Conservation (phyloP, 2,888 invertebrate genomes). For the Cylloceria caligata region DNA sequence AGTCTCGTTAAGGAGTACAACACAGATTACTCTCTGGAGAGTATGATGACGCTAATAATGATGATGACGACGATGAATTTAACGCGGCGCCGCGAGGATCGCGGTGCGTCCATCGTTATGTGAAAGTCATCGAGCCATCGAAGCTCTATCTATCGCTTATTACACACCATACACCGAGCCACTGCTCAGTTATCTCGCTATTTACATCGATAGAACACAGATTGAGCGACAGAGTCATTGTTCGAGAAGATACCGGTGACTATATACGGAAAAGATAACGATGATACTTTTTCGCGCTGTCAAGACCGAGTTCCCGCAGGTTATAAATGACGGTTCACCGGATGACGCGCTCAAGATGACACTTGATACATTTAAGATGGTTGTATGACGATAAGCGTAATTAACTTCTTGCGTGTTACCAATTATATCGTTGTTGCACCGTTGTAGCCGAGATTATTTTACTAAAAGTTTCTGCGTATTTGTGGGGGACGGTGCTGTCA, state of each 20-base stretch:
- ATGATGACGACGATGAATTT: constrained; percentile 53
- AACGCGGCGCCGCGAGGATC: constrained; percentile 43
- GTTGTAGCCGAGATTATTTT: constrained; percentile 16
- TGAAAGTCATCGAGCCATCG: constrained; percentile 55
- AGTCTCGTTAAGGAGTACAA: constrained; percentile 45
- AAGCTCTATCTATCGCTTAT: constrained; percentile 56
- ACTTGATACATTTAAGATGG: constrained; percentile 42
- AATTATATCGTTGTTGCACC: constrained; percentile 26
- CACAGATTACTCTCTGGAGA: constrained; percentile 42
- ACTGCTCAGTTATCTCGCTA: constrained; percentile 55
- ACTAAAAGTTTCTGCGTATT: too few relatives aligned
- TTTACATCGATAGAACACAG: constrained; percentile 57
- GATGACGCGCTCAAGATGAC: constrained; percentile 47
- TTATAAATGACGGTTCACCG: constrained; percentile 6
- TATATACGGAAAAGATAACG: constrained; percentile 7
- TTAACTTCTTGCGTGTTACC: constrained; percentile 57
- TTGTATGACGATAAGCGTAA: constrained; percentile 55
- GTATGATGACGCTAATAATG: constrained; percentile 47
- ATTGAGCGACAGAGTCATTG: constrained; percentile 57
- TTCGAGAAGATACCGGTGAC: constrained; percentile 13
- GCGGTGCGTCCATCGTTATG: constrained; percentile 30
- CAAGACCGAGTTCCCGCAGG: not conserved
- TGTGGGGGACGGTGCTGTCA: too few relatives aligned
- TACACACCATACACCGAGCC: constrained; percentile 24
- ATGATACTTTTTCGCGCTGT: not conserved